These are phyloP conservation scores for Sebastes umbrosus DNA, from an alignment of 2,797 vertebrate species.

Conservation along the genomic window DNA sequence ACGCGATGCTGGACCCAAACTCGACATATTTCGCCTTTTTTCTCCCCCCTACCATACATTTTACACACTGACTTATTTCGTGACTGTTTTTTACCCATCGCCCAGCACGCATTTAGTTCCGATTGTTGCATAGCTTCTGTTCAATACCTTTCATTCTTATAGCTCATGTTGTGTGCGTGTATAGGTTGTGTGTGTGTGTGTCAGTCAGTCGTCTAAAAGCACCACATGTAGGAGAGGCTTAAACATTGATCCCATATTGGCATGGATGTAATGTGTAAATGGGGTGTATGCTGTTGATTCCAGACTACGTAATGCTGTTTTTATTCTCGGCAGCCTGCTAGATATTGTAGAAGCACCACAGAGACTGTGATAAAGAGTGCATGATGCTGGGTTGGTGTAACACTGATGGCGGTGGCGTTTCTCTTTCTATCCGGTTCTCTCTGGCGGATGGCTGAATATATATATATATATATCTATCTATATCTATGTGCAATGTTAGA, in stretches of 20 bases:
- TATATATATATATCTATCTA: constrained; percentile 13
- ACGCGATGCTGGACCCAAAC: constrained; percentile 74
- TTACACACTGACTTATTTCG: constrained; percentile 79
- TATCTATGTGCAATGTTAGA: constrained; percentile 54
- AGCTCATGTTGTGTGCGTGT: constrained; percentile 15
- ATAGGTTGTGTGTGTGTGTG: background rate
- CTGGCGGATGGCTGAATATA: constrained; percentile 50
- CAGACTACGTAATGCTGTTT: constrained; percentile 81
- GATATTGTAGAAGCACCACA: constrained; percentile 54
- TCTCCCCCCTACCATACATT: constrained; percentile 51
- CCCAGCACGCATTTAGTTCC: constrained; percentile 56
- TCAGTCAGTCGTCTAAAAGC: constrained; percentile 29
- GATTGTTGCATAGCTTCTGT: constrained; percentile 38
- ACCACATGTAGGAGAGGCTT: constrained; percentile 59
- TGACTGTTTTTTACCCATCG: constrained; percentile 67
- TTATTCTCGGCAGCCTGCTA: constrained; percentile 68
- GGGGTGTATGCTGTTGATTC: constrained; percentile 78
- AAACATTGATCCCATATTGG: constrained; percentile 62
- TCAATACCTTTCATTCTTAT: background rate
- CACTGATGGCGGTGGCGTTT: constrained; percentile 56
- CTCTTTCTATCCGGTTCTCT: constrained; percentile 40
- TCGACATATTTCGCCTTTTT: constrained; percentile 77
- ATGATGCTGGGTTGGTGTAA: constrained; percentile 63
- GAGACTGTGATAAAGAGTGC: constrained; percentile 56
- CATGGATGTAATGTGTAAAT: constrained; percentile 61